Evolutionary conservation across 1,140 invertebrate species (phyloP).

Genomic region (Drosophila jambulina): DNA sequence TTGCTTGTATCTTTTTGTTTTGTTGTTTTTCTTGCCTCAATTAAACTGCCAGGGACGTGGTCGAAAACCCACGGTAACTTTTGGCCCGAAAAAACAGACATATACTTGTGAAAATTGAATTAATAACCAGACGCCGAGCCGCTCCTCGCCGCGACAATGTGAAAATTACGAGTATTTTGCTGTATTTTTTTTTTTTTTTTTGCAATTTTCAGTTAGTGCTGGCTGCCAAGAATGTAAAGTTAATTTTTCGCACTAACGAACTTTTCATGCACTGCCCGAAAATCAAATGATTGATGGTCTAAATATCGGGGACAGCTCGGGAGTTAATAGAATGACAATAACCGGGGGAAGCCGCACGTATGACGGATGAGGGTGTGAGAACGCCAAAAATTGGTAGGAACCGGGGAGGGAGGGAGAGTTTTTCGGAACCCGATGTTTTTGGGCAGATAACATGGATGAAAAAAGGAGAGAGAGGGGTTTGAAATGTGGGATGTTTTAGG

Average conservation of each 20-base stretch:
- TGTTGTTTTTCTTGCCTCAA: constrained; percentile 55
- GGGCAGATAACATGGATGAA: constrained; percentile 16
- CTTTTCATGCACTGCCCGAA: constrained; percentile 39
- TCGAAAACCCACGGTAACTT: constrained; percentile 68
- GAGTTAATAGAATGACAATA: constrained; percentile 48
- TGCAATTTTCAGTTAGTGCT: constrained; percentile 10
- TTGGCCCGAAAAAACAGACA: constrained; percentile 29
- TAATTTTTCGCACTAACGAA: constrained; percentile 55
- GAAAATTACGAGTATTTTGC: constrained; percentile 47
- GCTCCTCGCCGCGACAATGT: constrained; percentile 55
- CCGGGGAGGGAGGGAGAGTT: not conserved
- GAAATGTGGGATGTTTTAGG: not conserved
- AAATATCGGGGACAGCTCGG: constrained; percentile 1
- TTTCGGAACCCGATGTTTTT: constrained; percentile 33
- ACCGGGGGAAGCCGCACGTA: constrained; percentile 18
- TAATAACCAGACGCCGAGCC: constrained; percentile 54
- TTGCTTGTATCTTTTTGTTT: constrained; percentile 55
- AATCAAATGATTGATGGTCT: constrained; percentile 45
- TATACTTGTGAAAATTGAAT: constrained; percentile 60
- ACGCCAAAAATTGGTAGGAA: constrained; percentile 27
- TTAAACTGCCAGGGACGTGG: constrained; percentile 72
- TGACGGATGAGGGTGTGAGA: constrained; percentile 50
- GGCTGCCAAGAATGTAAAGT: constrained; percentile 27
- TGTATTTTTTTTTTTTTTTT: not conserved
- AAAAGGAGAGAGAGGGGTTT: not conserved